Evolutionary conservation across 2,113 vertebrate species (phyloP), one percentile per base, ranked within the genome.

Genomic region (Rhynchopsitta pachyrhyncha): DNA sequence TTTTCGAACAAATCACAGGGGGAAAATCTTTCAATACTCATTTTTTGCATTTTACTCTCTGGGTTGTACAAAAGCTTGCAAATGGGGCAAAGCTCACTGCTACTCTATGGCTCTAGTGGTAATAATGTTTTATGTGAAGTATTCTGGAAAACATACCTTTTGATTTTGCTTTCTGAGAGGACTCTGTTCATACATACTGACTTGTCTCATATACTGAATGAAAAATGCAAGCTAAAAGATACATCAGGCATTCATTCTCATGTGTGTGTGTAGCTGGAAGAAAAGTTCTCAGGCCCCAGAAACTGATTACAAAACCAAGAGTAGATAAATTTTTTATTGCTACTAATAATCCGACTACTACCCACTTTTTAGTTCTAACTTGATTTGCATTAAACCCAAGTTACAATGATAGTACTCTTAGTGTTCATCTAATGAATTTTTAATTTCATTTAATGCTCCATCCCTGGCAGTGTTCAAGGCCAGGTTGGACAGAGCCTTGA

Each of bases 11-110:
- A 81, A 82, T 82, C 15, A 78, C 60, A 44, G 39, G 15, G 7
- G 10, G 3, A 4, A 20, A 47, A 28, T 29, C 2, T 41, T 50
- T 74, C 42, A 17, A n/a, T 25, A 4, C 9, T 27, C 1, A 3
- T 55, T 95, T 94, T 94, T 92, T 92, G 25, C 23, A 27, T 87
- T 82, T 62, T 84, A 13, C 20, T 76, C 39, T 95, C 70, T 53
- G 52, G 52, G 50, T 42, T 64, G 66, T 19, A n/a, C 33, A n/a
- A 88, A 81, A 28, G 4, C 41, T 50, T 74, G 28, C 6, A 80
- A 62, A 75, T 16, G 5, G 22, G 35, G 22, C 37, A 69, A 64
- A 85, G 18, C 41, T 88, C 35, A 50, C 19, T 1, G 0, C 29
- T 85, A 39, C 13, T 59, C 24, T 52, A 25, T 64, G n/a, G 24